Base-by-base conservation (phyloP, 2,113 vertebrate genomes). In the Lampris megalopsis region DNA sequence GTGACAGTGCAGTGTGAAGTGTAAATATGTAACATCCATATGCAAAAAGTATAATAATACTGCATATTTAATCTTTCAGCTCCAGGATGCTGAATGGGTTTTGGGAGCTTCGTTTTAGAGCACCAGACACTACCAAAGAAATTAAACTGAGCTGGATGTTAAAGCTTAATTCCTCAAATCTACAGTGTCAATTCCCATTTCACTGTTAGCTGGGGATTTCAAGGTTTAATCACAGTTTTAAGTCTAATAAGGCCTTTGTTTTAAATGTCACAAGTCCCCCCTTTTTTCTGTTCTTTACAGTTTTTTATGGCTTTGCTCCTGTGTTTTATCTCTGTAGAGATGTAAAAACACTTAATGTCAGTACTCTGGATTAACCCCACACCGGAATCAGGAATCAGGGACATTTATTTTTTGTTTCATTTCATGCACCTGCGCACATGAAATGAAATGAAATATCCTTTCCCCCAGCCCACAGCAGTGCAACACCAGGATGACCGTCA, bases 31-130 rank as follows among this genome's bases (percentile, higher is more conserved):
- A 24, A 24, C 24, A 24, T 24, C 24, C 24, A 24, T 24, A 24
- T 24, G 24, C 24, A 24, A 24, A 24, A 24, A 24, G 24, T 24
- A 24, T 24, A 24, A 24, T 24, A 24, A 24, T 24, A 24, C 24
- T 24, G 24, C 24, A 24, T 24, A 24, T 24, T 24, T 24, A 9
- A 36, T 50, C 8, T 11, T 13, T 4, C 9, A n/a, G 9, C n/a
- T 53, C 13, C 50, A 53, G 1, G 5, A 10, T 59, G 10, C 7
- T 59, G 9, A 59, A 40, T 54, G 57, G 7, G 40, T 3, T 50
- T 13, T 68, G 4, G 60, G 53, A 54, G 6, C 40, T 40, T 80
- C 56, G 45, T 53, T 45, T 52, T n/a, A 40, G 9, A 57, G 24
- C 40, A 43, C 64, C 7, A 5, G 7, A 5, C 43, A 45, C 4